Percentiles rank a stretch among this genome's conserved stretches.
Conservation (phyloP, 2,888 invertebrate species). For the Xestobium rufovillosum region DNA sequence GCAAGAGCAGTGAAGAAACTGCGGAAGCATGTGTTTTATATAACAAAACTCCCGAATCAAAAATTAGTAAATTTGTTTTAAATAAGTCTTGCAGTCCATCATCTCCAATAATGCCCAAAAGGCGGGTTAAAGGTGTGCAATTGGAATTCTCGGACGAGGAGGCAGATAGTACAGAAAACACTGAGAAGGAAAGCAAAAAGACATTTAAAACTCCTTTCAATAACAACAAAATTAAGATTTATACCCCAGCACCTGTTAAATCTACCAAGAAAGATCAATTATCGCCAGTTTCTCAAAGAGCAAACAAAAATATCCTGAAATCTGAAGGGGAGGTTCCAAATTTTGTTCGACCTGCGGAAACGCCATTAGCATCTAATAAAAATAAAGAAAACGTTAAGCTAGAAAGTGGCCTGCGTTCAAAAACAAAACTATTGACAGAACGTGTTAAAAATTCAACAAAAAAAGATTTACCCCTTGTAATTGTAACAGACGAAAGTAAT, state of each 20-base stretch:
- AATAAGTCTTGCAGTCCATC: not conserved
- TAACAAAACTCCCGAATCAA: conserved; percentile 1
- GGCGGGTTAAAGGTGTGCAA: not conserved
- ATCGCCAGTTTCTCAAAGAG: not conserved
- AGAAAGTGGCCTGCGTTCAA: not conserved
- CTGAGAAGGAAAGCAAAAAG: too few relatives aligned
- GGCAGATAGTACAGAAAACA: too few relatives aligned
- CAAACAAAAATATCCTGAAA: conserved; percentile 1
- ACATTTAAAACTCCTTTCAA: not conserved
- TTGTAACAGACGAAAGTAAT: too few relatives aligned
- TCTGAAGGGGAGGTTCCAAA: too few relatives aligned
- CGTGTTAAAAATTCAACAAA: not conserved
- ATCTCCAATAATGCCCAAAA: not conserved
- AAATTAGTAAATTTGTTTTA: not conserved
- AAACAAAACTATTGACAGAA: conserved; percentile 1
- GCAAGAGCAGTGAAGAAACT: too few relatives aligned
- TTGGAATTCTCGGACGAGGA: not conserved
- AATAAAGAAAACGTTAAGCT: not conserved
- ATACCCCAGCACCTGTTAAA: conserved; percentile 1
- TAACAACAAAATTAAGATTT: not conserved
- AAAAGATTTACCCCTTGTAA: too few relatives aligned
- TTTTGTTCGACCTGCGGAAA: too few relatives aligned
- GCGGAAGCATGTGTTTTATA: too few relatives aligned
- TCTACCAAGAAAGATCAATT: not conserved
- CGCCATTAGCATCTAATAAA: not conserved